A percentile compares a stretch with the other conserved stretches of the same genome.
Conservation (phyloP, 2,113 vertebrate genomes). For the Sinocyclocheilus grahami region DNA sequence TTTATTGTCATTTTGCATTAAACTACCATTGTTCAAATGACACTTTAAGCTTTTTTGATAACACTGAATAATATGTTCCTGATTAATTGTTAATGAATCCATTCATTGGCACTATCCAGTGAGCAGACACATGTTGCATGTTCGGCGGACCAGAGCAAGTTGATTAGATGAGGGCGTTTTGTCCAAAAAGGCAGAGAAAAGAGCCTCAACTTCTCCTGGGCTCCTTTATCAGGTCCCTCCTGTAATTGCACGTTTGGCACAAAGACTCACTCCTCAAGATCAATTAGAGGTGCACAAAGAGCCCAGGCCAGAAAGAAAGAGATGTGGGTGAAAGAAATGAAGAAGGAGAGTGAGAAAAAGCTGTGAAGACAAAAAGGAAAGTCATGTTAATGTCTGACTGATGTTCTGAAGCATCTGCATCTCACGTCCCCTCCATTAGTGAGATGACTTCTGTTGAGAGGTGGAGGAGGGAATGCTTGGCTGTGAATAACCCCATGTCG, state of each 20-base stretch:
- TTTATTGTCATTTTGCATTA: conserved; percentile 6
- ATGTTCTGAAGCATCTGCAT: conserved; percentile 68
- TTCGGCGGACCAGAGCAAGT: background rate
- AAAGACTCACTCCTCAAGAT: conserved; percentile 69
- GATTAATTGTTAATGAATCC: conserved; percentile 22
- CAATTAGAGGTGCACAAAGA: conserved; percentile 75
- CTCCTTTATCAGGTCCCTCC: conserved; percentile 64
- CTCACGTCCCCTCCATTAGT: conserved; percentile 68
- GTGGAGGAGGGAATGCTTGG: background rate
- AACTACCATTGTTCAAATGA: conserved; percentile 8
- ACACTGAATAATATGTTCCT: conserved; percentile 6
- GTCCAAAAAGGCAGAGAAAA: conserved; percentile 6
- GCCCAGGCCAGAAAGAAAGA: conserved; percentile 57
- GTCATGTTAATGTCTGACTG: conserved; percentile 55
- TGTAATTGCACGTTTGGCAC: conserved; percentile 71
- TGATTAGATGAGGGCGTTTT: conserved; percentile 18
- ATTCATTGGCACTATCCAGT: background rate
- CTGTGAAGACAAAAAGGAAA: conserved; percentile 65
- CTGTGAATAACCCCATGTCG: background rate
- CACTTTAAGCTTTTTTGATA: conserved; percentile 5
- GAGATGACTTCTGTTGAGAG: conserved; percentile 6
- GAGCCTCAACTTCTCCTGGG: conserved; percentile 31
- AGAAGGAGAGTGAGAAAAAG: conserved; percentile 49
- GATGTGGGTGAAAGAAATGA: conserved; percentile 53
- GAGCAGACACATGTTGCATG: conserved; percentile 19